phyloP scores from a whole-genome alignment of 2,797 vertebrate species.

The Amphiprion clarkii region DNA sequence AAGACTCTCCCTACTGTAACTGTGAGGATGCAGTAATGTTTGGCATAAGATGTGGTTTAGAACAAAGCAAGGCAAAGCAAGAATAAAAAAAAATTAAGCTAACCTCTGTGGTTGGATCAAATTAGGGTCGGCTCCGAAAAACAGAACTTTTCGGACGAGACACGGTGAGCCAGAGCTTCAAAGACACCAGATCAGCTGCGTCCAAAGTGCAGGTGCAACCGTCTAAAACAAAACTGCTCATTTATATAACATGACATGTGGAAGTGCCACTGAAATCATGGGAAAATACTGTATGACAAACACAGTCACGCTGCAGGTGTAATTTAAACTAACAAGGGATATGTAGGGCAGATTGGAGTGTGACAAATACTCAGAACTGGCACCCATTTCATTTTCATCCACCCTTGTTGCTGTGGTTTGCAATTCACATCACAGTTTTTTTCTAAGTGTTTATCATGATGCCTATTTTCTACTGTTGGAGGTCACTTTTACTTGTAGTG shows the following conservation, averaged over 20 bases:
- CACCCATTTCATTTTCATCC: conserved; percentile 31
- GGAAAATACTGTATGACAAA: conserved; percentile 27
- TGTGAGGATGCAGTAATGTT: conserved; percentile 18
- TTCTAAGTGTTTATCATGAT: neutral
- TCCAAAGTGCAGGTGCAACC: conserved; percentile 51
- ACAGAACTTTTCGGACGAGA: conserved; percentile 10
- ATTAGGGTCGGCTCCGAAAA: conserved; percentile 19
- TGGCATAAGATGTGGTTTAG: conserved; percentile 2
- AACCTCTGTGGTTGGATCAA: conserved; percentile 21
- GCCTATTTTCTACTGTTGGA: neutral
- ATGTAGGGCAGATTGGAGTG: conserved; percentile 15
- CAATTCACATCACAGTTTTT: neutral
- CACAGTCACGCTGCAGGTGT: conserved; percentile 9
- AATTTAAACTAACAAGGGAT: conserved; percentile 13
- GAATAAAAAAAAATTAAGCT: conserved; percentile 13
- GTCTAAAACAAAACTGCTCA: conserved; percentile 49
- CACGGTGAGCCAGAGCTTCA: conserved; percentile 34
- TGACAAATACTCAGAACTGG: conserved; percentile 26
- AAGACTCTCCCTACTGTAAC: conserved; percentile 21
- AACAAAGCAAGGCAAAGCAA: conserved; percentile 8
- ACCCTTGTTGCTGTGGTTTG: conserved; percentile 9
- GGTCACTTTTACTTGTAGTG: neutral
- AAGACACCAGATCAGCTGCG: conserved; percentile 31
- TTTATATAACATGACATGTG: conserved; percentile 37
- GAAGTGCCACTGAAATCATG: conserved; percentile 24